These are phyloP conservation scores for Benthosema pterotum DNA, from an alignment of 2,797 vertebrate genomes.

Conservation along the genomic window DNA sequence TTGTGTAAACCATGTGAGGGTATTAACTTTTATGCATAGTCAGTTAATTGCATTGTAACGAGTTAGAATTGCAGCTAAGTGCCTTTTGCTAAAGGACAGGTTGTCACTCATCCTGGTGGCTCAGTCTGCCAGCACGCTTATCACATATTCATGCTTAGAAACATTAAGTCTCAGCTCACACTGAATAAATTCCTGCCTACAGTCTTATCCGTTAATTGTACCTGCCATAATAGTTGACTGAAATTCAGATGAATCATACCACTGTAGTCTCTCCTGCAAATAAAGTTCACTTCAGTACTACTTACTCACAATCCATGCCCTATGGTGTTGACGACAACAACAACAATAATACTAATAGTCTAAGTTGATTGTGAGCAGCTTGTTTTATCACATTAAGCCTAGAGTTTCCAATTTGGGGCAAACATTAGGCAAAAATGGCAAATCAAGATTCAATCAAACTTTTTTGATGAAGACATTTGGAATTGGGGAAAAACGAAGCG, in stretches of 20 bases:
- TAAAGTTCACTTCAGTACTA: conserved; percentile 11
- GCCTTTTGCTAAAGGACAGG: conserved; percentile 3
- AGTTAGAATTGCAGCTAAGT: conserved; percentile 2
- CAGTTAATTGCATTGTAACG: conserved; percentile 6
- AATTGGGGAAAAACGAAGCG: no score
- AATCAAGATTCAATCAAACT: no score
- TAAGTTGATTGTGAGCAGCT: no score
- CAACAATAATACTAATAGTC: no score
- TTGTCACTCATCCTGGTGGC: conserved; percentile 7
- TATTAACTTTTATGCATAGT: background rate
- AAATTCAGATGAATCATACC: background rate
- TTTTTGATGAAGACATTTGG: no score
- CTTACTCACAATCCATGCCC: conserved; percentile 8
- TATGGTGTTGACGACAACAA: background rate
- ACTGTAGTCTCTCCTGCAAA: conserved; percentile 11
- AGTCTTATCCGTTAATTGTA: conserved; percentile 10
- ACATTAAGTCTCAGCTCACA: background rate
- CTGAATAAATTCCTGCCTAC: conserved; percentile 9
- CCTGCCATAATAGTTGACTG: conserved; percentile 11
- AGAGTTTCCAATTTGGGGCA: no score
- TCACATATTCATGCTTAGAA: conserved; percentile 3
- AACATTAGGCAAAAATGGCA: no score
- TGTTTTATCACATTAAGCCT: no score
- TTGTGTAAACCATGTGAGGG: no score
- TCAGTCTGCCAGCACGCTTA: conserved; percentile 12